Conservation (phyloP, 2,113 vertebrate species). For the Corythornis madagascariensis region DNA sequence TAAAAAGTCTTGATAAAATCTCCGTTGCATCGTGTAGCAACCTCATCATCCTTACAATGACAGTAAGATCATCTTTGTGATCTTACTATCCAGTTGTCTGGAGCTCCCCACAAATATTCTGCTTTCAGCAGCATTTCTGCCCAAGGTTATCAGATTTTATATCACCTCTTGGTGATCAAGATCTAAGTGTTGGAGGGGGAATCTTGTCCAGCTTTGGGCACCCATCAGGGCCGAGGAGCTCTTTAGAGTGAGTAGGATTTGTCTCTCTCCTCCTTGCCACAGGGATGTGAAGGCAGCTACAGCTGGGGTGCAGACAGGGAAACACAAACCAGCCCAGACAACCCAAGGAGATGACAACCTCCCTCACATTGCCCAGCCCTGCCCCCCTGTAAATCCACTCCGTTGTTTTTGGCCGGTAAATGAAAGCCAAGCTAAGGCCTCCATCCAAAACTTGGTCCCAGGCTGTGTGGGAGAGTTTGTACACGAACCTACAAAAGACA, state of each 20-base stretch:
- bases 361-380: not conserved
- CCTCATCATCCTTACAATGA: not conserved
- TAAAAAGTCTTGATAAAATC: not conserved
- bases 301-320: not conserved
- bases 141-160: not conserved
- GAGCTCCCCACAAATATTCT: not conserved
- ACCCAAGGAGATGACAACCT: not conserved
- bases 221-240: not conserved
- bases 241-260: not conserved
- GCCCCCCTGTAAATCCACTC: not conserved
- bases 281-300: not conserved
- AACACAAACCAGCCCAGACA: not conserved
- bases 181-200: not conserved
- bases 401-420: not conserved
- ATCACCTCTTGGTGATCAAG: not conserved
- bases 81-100: not conserved
- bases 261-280: not conserved
- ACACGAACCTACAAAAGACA: not conserved
- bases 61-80: not conserved
- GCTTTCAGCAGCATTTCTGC: not conserved
- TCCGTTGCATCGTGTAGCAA: not conserved
- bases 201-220: not conserved
- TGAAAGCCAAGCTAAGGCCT: slow-evolving; percentile 31
- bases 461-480: slow-evolving; percentile 52
- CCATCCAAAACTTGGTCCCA: not conserved